Evolutionary conservation across 2,113 vertebrate genomes (phyloP).

Genomic region (Callipepla californica): DNA sequence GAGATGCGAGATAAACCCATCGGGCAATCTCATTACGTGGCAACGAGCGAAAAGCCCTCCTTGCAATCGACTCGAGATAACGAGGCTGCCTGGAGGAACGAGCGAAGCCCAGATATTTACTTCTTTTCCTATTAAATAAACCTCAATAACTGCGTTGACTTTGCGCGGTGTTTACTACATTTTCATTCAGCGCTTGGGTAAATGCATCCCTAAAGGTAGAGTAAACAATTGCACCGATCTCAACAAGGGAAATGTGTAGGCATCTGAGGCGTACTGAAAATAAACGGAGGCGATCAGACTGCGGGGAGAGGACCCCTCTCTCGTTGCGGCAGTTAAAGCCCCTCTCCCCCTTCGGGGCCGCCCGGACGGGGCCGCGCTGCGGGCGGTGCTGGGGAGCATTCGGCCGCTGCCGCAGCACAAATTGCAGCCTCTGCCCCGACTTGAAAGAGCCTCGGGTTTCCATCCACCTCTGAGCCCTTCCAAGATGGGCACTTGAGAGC

Average conservation of each 20-base stretch:
- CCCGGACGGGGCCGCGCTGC: too few species aligned
- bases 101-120: slow-evolving; percentile 57
- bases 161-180: slow-evolving; percentile 70
- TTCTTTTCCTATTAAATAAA: slow-evolving; percentile 70
- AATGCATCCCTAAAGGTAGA: slow-evolving; percentile 79
- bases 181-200: slow-evolving; percentile 66
- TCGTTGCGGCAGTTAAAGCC: slow-evolving; percentile 74
- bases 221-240: slow-evolving; percentile 76
- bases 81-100: slow-evolving; percentile 49
- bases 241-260: slow-evolving; percentile 76
- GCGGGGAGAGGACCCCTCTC: slow-evolving; percentile 68
- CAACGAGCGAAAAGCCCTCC: background rate
- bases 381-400: too few species aligned
- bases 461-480: slow-evolving; percentile 1
- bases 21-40: slow-evolving; percentile 28
- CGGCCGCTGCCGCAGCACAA: background rate
- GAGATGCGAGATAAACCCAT: slow-evolving; percentile 28
- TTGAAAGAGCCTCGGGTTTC: slow-evolving; percentile 35
- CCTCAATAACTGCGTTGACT: slow-evolving; percentile 64
- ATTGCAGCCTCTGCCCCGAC: slow-evolving; percentile 9
- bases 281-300: slow-evolving; percentile 74
- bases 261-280: slow-evolving; percentile 78
- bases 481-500: background rate
- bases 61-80: slow-evolving; percentile 59
- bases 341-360: slow-evolving; percentile 7